These are phyloP conservation scores for Helobdella robusta DNA, from an alignment of 2,888 invertebrate species.

Conservation along the genomic window DNA sequence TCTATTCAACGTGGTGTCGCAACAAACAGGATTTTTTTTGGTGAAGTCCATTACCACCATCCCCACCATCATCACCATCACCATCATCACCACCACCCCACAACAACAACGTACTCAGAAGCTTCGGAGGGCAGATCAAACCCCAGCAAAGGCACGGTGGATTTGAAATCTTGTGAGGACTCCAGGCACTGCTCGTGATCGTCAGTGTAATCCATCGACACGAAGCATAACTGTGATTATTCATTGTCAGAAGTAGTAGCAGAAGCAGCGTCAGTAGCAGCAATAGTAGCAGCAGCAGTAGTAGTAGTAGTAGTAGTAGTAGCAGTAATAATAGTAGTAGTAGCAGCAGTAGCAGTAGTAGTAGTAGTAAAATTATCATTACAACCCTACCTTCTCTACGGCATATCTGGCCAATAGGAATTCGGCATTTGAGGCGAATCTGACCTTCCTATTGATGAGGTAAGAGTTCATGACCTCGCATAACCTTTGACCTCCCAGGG, in stretches of 20 bases:
- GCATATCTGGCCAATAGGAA: slow-evolving; percentile 52
- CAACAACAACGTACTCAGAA: slow-evolving; percentile 40
- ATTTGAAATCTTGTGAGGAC: slow-evolving; percentile 42
- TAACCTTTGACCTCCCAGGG: slow-evolving; percentile 54
- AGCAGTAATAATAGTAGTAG: background rate
- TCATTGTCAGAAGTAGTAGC: background rate
- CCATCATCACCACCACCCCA: no score
- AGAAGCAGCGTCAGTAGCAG: background rate
- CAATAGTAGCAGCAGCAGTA: background rate
- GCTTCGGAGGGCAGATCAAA: slow-evolving; percentile 44
- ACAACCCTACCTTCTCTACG: slow-evolving; percentile 50
- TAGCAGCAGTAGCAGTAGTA: background rate
- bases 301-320: background rate
- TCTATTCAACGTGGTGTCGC: no score
- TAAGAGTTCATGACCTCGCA: slow-evolving; percentile 49
- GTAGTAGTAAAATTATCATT: background rate
- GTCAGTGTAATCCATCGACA: slow-evolving; percentile 50
- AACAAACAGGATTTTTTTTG: background rate
- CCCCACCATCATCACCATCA: no score
- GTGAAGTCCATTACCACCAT: background rate
- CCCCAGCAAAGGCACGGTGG: slow-evolving; percentile 37
- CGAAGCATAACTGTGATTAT: slow-evolving; percentile 49
- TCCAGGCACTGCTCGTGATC: slow-evolving; percentile 47
- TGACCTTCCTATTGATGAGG: slow-evolving; percentile 47
- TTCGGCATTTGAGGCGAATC: slow-evolving; percentile 50